Evolutionary conservation across 2,888 invertebrate species (phyloP).

Genomic region (Nomada ruficornis): DNA sequence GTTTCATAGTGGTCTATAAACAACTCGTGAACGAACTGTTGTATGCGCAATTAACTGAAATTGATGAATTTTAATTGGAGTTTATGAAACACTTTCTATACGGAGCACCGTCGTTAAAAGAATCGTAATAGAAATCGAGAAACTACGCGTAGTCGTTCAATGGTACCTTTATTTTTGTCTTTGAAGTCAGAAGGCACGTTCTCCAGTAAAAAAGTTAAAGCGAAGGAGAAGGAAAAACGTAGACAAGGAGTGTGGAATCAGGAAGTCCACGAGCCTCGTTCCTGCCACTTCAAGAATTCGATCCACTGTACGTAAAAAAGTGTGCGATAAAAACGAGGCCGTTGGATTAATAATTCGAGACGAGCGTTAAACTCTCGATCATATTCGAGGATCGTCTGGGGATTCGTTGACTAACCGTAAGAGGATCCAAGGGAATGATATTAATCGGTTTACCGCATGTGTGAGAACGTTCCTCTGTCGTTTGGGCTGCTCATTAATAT

Average conservation of each 20-base stretch:
- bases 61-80: not conserved
- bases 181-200: no score
- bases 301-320: not conserved
- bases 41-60: not conserved
- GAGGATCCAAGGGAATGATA: constrained; percentile 21
- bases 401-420: constrained; percentile 8
- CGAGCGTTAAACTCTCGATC: not conserved
- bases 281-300: constrained; percentile 13
- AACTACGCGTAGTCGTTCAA: no score
- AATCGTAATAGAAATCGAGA: not conserved
- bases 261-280: not conserved
- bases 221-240: no score
- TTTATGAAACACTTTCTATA: not conserved
- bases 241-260: not conserved
- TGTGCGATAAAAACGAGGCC: constrained; percentile 7
- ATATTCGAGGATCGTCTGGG: constrained; percentile 26
- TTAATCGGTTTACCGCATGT: constrained; percentile 36
- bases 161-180: no score
- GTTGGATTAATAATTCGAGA: constrained; percentile 11
- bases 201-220: not conserved
- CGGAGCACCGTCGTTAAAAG: not conserved
- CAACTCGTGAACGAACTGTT: not conserved
- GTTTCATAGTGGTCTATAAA: not conserved
- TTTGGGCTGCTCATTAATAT: constrained; percentile 45
- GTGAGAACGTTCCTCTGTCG: constrained; percentile 22